Evolutionary conservation across 2,113 vertebrate genomes (phyloP).

Genomic region (Anseranas semipalmata): DNA sequence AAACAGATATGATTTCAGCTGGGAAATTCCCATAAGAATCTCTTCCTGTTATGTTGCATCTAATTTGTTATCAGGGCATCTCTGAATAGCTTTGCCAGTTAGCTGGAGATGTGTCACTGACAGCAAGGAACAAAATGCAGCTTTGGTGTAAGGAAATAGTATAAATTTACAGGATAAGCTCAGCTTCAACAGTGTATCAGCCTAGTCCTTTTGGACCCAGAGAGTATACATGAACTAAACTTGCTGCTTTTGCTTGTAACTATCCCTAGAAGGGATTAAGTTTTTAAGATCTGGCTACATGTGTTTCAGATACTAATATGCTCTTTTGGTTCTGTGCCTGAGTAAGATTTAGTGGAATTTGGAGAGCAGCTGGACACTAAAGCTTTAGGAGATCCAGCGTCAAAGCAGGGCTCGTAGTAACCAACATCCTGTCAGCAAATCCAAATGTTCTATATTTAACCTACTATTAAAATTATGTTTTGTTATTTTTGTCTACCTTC

Average conservation of each 20-base stretch:
- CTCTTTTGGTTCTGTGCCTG: constrained; percentile 13
- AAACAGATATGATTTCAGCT: background rate
- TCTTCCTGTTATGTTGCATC: background rate
- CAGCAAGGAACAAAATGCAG: background rate
- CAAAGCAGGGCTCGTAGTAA: background rate
- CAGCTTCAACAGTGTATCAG: background rate
- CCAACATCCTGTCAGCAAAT: constrained; percentile 26
- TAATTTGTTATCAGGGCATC: background rate
- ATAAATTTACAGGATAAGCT: background rate
- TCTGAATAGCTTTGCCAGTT: background rate
- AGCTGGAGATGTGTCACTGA: background rate
- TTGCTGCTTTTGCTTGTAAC: background rate
- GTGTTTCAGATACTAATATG: constrained; percentile 5
- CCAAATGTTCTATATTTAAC: constrained; percentile 27
- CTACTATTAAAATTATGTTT: constrained; percentile 17
- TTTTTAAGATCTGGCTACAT: background rate
- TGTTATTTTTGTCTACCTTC: constrained; percentile 20
- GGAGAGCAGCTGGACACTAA: background rate
- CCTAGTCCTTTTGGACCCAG: background rate
- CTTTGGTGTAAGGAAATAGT: background rate
- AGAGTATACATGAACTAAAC: background rate
- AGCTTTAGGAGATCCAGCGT: background rate
- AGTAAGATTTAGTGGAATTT: constrained; percentile 21
- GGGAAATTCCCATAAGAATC: background rate
- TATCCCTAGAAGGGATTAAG: constrained; percentile 5